Percentiles rank a stretch among this genome's conserved stretches.
phyloP scores from a whole-genome alignment of 2,888 invertebrate species.

The Dryobotodes eremita region DNA sequence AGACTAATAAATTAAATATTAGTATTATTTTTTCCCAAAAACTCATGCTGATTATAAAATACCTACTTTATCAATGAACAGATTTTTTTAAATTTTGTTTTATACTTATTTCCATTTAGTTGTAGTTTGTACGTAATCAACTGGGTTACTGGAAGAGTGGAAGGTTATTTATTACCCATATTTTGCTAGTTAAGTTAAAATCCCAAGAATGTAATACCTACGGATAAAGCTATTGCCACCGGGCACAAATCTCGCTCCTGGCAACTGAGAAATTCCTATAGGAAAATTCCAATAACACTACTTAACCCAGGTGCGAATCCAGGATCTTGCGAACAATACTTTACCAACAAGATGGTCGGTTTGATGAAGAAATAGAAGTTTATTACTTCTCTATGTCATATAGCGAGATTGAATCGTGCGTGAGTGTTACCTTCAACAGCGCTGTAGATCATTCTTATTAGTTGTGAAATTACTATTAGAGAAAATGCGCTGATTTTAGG shows the following conservation, averaged over 20 bases:
- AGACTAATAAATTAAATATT: background rate
- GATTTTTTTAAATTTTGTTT: background rate
- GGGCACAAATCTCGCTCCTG: background rate
- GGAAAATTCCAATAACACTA: background rate
- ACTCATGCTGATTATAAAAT: background rate
- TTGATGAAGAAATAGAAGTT: constrained; percentile 6
- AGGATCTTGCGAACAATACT: background rate
- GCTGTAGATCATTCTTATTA: constrained; percentile 6
- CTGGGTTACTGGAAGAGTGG: background rate
- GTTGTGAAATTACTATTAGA: constrained; percentile 6
- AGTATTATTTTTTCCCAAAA: background rate
- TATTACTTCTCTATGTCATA: constrained; percentile 18
- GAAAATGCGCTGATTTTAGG: background rate
- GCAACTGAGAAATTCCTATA: background rate
- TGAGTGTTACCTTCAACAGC: background rate
- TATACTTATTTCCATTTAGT: background rate
- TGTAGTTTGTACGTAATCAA: background rate
- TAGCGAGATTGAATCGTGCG: constrained; percentile 19
- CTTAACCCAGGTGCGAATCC: background rate
- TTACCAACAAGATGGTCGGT: background rate
- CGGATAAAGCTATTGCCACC: background rate
- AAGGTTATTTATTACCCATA: too few species aligned
- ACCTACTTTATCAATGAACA: background rate
- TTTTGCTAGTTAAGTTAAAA: background rate
- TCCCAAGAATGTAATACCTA: too few species aligned